Evolutionary conservation across 1,140 invertebrate genomes (phyloP), one percentile per base, ranked within the genome.

Genomic region (Dryas iulia): DNA sequence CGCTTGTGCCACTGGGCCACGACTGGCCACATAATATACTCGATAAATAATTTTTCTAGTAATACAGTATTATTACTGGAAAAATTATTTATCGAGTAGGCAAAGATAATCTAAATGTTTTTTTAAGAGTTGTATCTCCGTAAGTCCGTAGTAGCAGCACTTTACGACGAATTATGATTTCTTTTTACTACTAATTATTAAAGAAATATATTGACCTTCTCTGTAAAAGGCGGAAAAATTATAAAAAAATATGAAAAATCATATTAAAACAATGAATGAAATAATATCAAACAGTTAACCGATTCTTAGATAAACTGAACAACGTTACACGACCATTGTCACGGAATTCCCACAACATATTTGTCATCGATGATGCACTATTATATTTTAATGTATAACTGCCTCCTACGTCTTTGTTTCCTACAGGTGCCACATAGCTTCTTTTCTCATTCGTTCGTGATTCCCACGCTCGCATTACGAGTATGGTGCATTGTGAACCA

Each of bases 381-480:
- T 59, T 61, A 61, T 69, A 65, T 52, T 47, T 73, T 66, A 78
- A 78, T 76, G 53, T 63, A 67, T 61, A 77, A 80, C 75, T 72
- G 69, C 70, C 69, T 73, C 71, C 74, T 71, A 64, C 71, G 72
- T 74, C 73, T 67, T 73, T 72, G 74, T 77, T 62, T 74, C 33
- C 70, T 74, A 88, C 86, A 87, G 84, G 86, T 89, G 84, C 72
- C 74, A 77, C 67, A 73, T 75, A 66, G 60, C 65, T 69, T 62
- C 64, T 66, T 74, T 71, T 79, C 58, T 75, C 80, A 87, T 87
- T 86, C 79, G 87, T 76, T 53, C 47, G 52, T 30, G 56, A 65
- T 90, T 90, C 87, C 83, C 86, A 90, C 87, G 87, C 47, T 82
- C 76, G 70, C 76, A 66, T 77, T 81, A 77, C 79, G 74, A 77